These are phyloP conservation scores for Dasyornis broadbenti DNA, from an alignment of 2,113 vertebrate genomes.

Conservation along the genomic window DNA sequence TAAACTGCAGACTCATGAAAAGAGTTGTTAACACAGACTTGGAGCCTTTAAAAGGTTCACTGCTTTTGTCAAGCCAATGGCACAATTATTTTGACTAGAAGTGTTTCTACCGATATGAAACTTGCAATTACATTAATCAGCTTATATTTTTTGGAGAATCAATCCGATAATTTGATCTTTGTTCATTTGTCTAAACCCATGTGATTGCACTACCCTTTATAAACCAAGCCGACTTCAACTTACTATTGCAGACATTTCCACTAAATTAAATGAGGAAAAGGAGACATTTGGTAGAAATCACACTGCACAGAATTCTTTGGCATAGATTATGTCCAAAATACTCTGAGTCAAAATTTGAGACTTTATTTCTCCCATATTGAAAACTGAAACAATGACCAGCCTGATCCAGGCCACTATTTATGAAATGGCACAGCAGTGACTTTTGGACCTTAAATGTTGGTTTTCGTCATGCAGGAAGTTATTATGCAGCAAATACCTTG, in stretches of 20 bases:
- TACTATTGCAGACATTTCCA: neutral
- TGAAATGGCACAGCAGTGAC: neutral
- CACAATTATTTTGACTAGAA: neutral
- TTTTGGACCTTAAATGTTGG: neutral
- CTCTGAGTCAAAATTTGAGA: neutral
- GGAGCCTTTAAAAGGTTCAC: neutral
- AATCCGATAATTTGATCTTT: neutral
- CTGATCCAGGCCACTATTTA: neutral
- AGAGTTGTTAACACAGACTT: neutral
- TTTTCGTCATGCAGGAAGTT: neutral
- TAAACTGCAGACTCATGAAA: neutral
- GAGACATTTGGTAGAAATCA: neutral
- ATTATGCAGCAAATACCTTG: neutral
- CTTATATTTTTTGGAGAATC: neutral
- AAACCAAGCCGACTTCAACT: neutral
- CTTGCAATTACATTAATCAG: neutral
- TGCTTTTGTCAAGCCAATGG: neutral
- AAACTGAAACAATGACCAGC: neutral
- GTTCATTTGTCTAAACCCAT: neutral
- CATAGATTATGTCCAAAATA: neutral
- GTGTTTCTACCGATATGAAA: neutral
- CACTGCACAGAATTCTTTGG: neutral
- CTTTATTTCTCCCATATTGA: neutral
- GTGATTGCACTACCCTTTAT: neutral
- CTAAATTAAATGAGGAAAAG: neutral